Base-by-base conservation (phyloP, 2,113 vertebrate genomes). In the Cephalophus harveyi region DNA sequence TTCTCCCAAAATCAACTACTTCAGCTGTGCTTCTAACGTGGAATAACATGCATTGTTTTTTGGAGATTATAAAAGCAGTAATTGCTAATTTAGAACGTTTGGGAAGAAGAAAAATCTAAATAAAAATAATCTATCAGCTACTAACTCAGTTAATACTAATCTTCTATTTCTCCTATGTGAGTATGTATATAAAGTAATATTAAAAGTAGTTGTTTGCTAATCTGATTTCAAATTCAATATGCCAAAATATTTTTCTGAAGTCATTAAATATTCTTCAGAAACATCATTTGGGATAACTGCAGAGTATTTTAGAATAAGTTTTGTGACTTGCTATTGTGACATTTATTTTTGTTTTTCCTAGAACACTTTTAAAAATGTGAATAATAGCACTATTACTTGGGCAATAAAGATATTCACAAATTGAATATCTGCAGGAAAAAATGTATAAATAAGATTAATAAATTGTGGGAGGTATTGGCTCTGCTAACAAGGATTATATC, bases 401-500 rank as follows among this genome's bases (percentile, higher is more conserved):
- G 36, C 55, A 96, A 25, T 79, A 94, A 93, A 95, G 89, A 87
- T 86, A 62, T 10, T 88, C 50, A 81, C 48, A 55, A 84, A 46
- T 84, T 97, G 43, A 93, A 55, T 87, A 92, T 60, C 86, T 96
- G 3, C 11, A 83, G 54, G 30, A 74, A 88, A 88, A 81, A 25
- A 74, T 87, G 59, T 87, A 81, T 89, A 86, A 96, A 76, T 89
- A 95, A 91, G 78, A 91, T n/a, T 90, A 87, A 93, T 95, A 74
- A 67, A 91, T 48, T 95, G 6, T 83, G 33, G 25, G 25, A 89
- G 19, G 8, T 43, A 87, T 83, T 83, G 60, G 9, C 30, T 94
- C 43, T 54, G 40, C 50, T 89, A 96, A 87, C 23, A 98, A 89
- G 52, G 64, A 92, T 81, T 91, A 33, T 71, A 91, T 79, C 59